Base-by-base conservation (phyloP, 2,797 vertebrate genomes). In the Podarcis siculus region DNA sequence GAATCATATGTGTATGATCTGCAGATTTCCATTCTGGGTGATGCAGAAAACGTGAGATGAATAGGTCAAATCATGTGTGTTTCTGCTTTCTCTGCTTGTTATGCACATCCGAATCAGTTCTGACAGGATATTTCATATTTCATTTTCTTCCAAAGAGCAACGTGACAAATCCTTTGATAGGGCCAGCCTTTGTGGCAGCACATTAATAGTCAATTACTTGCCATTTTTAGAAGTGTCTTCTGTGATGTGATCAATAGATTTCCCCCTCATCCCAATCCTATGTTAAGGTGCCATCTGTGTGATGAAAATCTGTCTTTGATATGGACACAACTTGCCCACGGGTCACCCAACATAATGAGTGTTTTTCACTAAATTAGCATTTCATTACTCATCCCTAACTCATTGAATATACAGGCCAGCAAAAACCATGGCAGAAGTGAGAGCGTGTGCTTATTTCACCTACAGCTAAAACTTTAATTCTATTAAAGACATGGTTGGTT, bases 271-370 rank as follows among this genome's bases (percentile, higher is more conserved):
- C 42, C 35, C 77, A 32, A 23, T 64, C 55, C 49, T 61, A 23
- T 86, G 42, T 89, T 93, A 66, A 91, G 45, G 7, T 89, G 78
- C 76, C 83, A 86, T 79, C 4, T 80, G n/a, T 81, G 25, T 73
- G 64, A 92, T 72, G 90, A 93, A 91, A 94, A 89, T 58, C n/a
- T 86, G 4, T 82, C 55, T 91, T 91, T 92, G 91, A 92, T 64
- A 67, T 83, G 35, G 4, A 19, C 89, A 15, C 73, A 81, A 86
- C 88, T 23, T 89, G 87, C 90, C 77, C 4, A 32, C 69, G 39
- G 42, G 76, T 94, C 71, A 85, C 61, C 64, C 92, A 93, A 91
- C 45, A 88, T 88, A 92, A 89, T 85, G 37, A 93, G 5, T 15
- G 45, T 58, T 85, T 92, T 94, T 92, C 76, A 88, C 19, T 87